Evolutionary conservation across 1,140 invertebrate species (phyloP), one percentile per base, ranked within the genome.

Genomic region (Temnothorax longispinosus): DNA sequence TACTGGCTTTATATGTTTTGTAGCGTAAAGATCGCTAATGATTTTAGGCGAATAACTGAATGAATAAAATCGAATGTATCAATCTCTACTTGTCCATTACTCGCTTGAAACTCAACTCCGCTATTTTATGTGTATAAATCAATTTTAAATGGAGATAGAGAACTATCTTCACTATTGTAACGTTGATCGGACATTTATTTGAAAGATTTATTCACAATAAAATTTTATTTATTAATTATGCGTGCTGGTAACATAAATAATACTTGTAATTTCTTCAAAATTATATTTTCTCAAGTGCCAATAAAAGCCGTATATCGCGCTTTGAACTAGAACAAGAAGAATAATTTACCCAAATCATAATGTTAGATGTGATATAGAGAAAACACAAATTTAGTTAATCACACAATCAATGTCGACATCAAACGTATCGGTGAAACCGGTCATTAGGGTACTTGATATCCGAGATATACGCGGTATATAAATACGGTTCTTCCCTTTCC

Each of bases 191-290:
- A 86, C 82, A 89, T 54, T 85, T 74, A 78, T 60, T 58, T 44
- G 69, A 52, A 58, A 50, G 58, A 60, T 90, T 41, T 15, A 89
- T 89, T 75, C 60, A n/a, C 50, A 65, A 81, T 60, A 71, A 87
- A 87, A 81, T 85, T 87, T 72, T 35, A 64, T 87, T 86, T 50
- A 85, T 85, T 76, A 54, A 77, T 87, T 71, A 60, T 47, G 38
- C 10, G 62, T 4, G 52, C 56, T 44, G 41, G 47, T 78, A 80
- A 60, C 41, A 8, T 10, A 15, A 10, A 58, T 32, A 35, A 85
- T 11, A 65, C 44, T 50, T 52, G 21, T 11, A 38, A 32, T 32
- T 60, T 64, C 18, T 80, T 86, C 18, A 38, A 21, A 54, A 65
- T n/a, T 78, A 50, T 44, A 41, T 50, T 58, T 77, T 71, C 77